Conservation (phyloP, 2,797 vertebrate genomes). For the Pampus argenteus region DNA sequence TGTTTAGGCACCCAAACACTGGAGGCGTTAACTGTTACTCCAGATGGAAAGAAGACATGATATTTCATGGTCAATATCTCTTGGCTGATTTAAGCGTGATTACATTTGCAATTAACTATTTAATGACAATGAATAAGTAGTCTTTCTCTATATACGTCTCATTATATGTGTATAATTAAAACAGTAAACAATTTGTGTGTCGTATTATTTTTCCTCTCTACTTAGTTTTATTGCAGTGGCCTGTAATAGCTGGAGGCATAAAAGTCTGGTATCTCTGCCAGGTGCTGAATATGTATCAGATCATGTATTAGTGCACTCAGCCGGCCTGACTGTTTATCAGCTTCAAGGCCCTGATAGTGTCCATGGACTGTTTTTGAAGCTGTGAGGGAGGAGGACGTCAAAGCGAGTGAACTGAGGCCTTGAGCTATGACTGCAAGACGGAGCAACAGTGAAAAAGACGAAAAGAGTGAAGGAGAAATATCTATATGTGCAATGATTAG, state of each 20-base stretch:
- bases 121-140: neutral
- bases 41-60: constrained; percentile 12
- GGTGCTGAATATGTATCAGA: constrained; percentile 27
- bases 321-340: constrained; percentile 8
- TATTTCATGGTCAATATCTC: neutral
- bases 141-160: neutral
- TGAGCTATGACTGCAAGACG: neutral
- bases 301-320: neutral
- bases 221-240: neutral
- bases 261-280: neutral
- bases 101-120: constrained; percentile 6
- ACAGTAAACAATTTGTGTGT: neutral
- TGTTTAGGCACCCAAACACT: constrained; percentile 32
- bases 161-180: neutral
- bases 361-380: constrained; percentile 4
- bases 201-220: constrained; percentile 4
- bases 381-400: neutral
- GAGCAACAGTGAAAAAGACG: neutral
- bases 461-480: neutral
- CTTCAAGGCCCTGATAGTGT: constrained; percentile 8
- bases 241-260: constrained; percentile 3
- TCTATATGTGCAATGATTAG: neutral
- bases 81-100: neutral
- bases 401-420: neutral
- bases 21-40: constrained; percentile 26